phyloP scores from a whole-genome alignment of 64 coral and sea anemone genomes.

The Dendronephthya gigantea region DNA sequence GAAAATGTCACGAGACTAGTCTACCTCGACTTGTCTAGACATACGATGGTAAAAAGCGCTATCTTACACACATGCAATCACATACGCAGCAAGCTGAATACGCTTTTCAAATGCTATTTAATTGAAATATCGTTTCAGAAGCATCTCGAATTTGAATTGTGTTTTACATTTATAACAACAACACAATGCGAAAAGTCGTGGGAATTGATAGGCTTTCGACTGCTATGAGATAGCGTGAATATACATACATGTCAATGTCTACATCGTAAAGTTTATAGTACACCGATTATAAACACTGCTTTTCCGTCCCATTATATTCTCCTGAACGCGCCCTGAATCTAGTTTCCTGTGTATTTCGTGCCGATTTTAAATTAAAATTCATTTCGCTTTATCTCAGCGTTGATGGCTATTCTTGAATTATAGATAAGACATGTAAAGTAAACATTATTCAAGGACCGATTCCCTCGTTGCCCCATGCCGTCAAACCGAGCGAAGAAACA shows the following conservation, averaged over 20 bases:
- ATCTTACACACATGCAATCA: not conserved
- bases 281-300: not conserved
- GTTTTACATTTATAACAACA: not conserved
- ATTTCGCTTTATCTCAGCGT: slow-evolving; percentile 15
- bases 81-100: not conserved
- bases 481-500: not conserved
- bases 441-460: slow-evolving; percentile 1
- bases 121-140: not conserved
- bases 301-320: slow-evolving; percentile 6
- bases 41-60: not conserved
- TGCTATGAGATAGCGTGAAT: not conserved
- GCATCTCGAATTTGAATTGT: not conserved
- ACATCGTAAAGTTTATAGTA: not conserved
- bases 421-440: slow-evolving; percentile 19
- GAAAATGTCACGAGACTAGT: not conserved
- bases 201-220: not conserved
- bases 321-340: slow-evolving; percentile 13
- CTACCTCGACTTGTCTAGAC: not conserved
- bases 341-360: slow-evolving; percentile 13
- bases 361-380: slow-evolving; percentile 21
- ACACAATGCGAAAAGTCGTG: not conserved
- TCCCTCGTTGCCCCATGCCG: slow-evolving; percentile 18
- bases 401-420: slow-evolving; percentile 19
- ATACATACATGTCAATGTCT: not conserved
- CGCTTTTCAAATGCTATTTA: not conserved